Percentiles rank a stretch among this genome's conserved stretches.
Conservation (phyloP, 1,140 invertebrate genomes). For the Heliconius melpomene region DNA sequence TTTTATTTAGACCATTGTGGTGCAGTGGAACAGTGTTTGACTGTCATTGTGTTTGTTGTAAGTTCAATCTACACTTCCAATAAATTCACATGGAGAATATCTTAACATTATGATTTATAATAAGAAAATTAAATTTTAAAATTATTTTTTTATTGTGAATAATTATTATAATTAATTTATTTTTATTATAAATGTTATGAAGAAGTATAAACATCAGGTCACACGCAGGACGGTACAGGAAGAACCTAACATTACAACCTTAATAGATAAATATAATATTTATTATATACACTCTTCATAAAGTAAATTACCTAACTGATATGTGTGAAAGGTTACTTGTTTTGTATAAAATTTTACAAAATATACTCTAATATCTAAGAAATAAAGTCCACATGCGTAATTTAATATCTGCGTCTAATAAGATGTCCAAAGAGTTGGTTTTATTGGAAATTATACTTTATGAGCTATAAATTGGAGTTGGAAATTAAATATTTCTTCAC, state of each 20-base stretch:
- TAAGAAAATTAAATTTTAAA: no score
- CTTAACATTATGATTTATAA: no score
- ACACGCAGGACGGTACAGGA: slow-evolving; percentile 1
- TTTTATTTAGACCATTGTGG: no score
- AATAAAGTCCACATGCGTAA: background rate
- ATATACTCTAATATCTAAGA: background rate
- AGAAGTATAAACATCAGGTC: no score
- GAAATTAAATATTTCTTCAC: background rate
- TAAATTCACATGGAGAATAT: no score
- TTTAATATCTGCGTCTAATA: slow-evolving; percentile 12
- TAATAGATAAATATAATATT: slow-evolving; percentile 29
- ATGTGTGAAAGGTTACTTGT: slow-evolving; percentile 31
- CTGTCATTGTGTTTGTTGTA: no score
- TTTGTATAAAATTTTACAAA: background rate
- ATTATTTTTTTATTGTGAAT: no score
- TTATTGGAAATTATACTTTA: slow-evolving; percentile 26
- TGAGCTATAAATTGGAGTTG: slow-evolving; percentile 6
- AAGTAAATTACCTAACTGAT: slow-evolving; percentile 30
- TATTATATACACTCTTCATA: slow-evolving; percentile 18
- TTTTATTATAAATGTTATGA: no score
- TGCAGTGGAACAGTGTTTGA: no score
- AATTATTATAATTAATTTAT: no score
- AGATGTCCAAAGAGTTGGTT: slow-evolving; percentile 14
- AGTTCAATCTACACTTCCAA: no score
- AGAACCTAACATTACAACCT: slow-evolving; percentile 17